Evolutionary conservation across 2,797 vertebrate genomes (phyloP).

Genomic region (Phalloptychus januarius): DNA sequence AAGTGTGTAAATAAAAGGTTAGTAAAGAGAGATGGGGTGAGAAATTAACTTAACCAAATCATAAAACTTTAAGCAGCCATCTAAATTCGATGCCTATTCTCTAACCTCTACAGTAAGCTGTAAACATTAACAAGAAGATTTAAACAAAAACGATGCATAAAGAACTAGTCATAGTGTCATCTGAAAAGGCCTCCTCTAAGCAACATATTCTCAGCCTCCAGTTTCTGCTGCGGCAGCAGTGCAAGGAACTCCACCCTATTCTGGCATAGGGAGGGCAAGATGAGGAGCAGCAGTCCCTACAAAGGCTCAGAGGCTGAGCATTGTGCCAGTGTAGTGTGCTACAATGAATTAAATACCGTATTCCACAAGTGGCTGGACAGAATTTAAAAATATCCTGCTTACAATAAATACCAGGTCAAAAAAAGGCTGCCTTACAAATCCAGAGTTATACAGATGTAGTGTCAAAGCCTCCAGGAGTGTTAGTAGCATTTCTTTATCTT

Average conservation of each 20-base stretch:
- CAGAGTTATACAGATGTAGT: slow-evolving; percentile 47
- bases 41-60: slow-evolving; percentile 10
- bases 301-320: slow-evolving; percentile 48
- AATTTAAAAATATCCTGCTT: slow-evolving; percentile 48
- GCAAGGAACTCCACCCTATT: slow-evolving; percentile 17
- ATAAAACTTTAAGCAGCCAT: slow-evolving; percentile 25
- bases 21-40: slow-evolving; percentile 7
- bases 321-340: slow-evolving; percentile 49
- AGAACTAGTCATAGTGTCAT: slow-evolving; percentile 44
- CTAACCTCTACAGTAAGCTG: slow-evolving; percentile 42
- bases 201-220: slow-evolving; percentile 30
- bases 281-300: slow-evolving; percentile 61
- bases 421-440: slow-evolving; percentile 53
- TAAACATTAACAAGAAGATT: slow-evolving; percentile 63
- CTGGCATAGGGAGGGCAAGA: slow-evolving; percentile 22
- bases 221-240: slow-evolving; percentile 34
- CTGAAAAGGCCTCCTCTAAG: slow-evolving; percentile 33
- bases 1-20: slow-evolving; percentile 19
- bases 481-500: slow-evolving; percentile 34
- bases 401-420: slow-evolving; percentile 65
- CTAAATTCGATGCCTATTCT: slow-evolving; percentile 26
- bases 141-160: slow-evolving; percentile 31
- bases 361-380: slow-evolving; percentile 49
- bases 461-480: slow-evolving; percentile 63
- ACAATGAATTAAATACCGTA: slow-evolving; percentile 17